phyloP scores from a whole-genome alignment of 2,888 invertebrate genomes.

The Lasioglossum leucozonium region DNA sequence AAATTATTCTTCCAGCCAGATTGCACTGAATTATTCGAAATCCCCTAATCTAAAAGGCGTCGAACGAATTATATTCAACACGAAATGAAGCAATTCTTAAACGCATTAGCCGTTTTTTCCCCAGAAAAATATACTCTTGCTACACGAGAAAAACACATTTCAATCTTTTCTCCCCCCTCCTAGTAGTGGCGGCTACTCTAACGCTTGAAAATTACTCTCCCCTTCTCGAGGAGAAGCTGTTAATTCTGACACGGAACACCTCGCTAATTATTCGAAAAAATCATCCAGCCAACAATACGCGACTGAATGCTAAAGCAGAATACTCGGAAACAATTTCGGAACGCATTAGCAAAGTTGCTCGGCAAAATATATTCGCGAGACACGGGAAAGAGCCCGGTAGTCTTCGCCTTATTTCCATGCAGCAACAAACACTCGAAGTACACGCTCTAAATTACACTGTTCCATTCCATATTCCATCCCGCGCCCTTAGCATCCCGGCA shows the following conservation, averaged over 20 bases:
- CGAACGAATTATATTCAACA: background rate
- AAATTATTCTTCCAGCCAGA: background rate
- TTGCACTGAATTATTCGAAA: background rate
- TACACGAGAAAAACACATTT: background rate
- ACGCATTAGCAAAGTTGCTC: background rate
- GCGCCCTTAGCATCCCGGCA: background rate
- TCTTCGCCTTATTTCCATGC: background rate
- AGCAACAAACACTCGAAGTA: slow-evolving; percentile 1
- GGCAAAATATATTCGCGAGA: background rate
- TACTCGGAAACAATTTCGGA: background rate
- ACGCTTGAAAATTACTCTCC: background rate
- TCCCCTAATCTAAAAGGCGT: background rate
- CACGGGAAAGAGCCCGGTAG: background rate
- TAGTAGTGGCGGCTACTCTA: background rate
- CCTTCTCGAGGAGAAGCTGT: background rate
- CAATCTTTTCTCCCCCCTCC: background rate
- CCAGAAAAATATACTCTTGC: background rate
- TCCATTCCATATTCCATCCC: slow-evolving; percentile 6
- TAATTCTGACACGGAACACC: background rate
- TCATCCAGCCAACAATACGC: background rate
- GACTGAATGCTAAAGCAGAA: background rate
- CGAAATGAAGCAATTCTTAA: background rate
- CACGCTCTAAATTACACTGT: background rate
- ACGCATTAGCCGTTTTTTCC: background rate
- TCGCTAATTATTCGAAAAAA: background rate